Evolutionary conservation across 2,797 vertebrate species (phyloP).

Genomic region (Hafferia zeledoni): DNA sequence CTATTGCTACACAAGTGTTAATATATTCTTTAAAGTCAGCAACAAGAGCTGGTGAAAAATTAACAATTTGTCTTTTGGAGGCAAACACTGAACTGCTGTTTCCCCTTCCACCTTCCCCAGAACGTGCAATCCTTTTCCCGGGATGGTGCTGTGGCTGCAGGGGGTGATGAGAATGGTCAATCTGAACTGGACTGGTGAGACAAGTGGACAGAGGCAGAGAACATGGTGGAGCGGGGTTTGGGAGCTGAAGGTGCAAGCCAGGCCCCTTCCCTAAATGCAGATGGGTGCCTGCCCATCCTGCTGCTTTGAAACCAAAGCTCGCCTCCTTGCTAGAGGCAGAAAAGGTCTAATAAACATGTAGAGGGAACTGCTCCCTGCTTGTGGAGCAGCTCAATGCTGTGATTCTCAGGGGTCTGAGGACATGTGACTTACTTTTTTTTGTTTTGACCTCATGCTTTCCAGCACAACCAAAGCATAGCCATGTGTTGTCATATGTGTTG

Average conservation of each 20-base stretch:
- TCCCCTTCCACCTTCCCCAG: background rate
- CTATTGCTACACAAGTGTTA: background rate
- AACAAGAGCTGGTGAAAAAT: background rate
- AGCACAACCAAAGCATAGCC: background rate
- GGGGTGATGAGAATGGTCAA: accelerated
- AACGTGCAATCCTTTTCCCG: background rate
- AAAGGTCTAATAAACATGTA: background rate
- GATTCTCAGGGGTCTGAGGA: background rate
- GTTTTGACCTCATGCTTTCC: background rate
- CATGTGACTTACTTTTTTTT: background rate
- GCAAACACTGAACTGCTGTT: background rate
- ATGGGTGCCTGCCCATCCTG: background rate
- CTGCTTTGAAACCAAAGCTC: background rate
- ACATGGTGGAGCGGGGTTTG: background rate
- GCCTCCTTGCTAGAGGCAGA: background rate
- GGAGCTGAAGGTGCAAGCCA: background rate
- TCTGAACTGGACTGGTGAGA: accelerated
- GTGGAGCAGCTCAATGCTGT: background rate
- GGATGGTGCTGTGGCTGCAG: accelerated
- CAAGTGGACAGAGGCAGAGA: background rate
- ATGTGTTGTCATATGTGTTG: background rate
- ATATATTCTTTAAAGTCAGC: background rate
- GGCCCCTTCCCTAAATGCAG: background rate
- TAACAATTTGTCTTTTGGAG: background rate
- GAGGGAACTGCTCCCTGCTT: accelerated